A percentile compares a stretch with the other conserved stretches of the same genome.
Evolutionary conservation across 1,140 invertebrate genomes (phyloP).

Genomic region (Drosophila lacertosa): DNA sequence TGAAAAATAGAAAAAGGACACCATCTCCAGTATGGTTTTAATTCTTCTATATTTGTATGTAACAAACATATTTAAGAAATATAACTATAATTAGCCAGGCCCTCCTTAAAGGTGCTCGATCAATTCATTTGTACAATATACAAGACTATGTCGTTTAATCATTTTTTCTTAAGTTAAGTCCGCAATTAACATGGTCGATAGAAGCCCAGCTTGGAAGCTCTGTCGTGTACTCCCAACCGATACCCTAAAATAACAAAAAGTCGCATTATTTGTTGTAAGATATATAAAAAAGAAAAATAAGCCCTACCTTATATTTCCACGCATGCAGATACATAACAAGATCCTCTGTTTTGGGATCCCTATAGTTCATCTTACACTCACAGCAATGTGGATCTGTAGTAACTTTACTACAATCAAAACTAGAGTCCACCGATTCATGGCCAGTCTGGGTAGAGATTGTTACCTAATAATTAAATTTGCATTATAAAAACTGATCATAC

Average conservation of each 20-base stretch:
- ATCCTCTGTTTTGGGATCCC: conserved; percentile 95
- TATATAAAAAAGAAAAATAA: neutral
- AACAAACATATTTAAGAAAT: neutral
- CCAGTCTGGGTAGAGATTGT: conserved; percentile 34
- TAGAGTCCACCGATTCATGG: conserved; percentile 41
- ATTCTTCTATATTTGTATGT: neutral
- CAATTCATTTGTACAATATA: neutral
- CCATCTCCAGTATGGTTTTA: neutral
- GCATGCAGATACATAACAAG: conserved; percentile 98
- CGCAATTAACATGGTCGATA: conserved; percentile 89
- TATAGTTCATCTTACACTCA: conserved; percentile 95
- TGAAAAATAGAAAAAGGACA: conserved; percentile 9
- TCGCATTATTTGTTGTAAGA: neutral
- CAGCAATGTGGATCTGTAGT: conserved; percentile 94
- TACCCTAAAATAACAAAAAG: conserved; percentile 86
- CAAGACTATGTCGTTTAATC: conserved; percentile 1
- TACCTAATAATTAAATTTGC: conserved; percentile 14
- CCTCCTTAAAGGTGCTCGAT: neutral
- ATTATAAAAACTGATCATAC: neutral
- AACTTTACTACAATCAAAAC: conserved; percentile 89
- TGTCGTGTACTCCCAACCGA: conserved; percentile 95
- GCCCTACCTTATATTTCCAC: conserved; percentile 91
- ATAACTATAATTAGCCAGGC: neutral
- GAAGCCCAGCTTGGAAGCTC: conserved; percentile 94
- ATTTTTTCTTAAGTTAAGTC: conserved; percentile 46